Evolutionary conservation across 2,797 vertebrate species (phyloP), one percentile per base, ranked within the genome.

Genomic region (Lithobates sylvaticus): DNA sequence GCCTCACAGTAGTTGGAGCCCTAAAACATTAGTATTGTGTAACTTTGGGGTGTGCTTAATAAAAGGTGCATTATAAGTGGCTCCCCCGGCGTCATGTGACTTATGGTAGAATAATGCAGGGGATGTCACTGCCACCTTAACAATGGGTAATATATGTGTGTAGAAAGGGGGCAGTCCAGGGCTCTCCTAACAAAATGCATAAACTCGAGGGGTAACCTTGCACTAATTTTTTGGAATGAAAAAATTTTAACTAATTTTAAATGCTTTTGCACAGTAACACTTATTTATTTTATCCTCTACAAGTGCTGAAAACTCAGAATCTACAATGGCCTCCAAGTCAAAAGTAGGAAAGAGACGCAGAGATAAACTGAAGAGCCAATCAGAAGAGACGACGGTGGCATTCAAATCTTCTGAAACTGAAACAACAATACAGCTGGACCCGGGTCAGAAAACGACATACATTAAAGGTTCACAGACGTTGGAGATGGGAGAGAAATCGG

Each of bases 281-380:
- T 36, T 7, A 6, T 54, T 71, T 29, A 42, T 61, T 27, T 69
- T 81, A 16, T 44, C 42, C 91, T 91, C 68, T 61, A 5, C 8
- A 58, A 89, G 81, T 6, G 89, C 90, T 86, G 93, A 91, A 8
- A 89, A 91, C 4, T 76, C 76, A 2, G 88, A 91, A 70, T 90
- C 91, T 29, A 32, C 18, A 34, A 8, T 47, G 0, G 89, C 91
- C 0, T 76, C 84, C 0, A 94, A 93, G 54, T 44, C 79, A 29
- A 96, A 94, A 74, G 80, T 91, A 83, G 95, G 93, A 54, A 96
- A 94, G 92, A 94, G 93, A 69, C 82, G 81, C 13, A 32, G 84
- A 65, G 92, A 94, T 76, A 78, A 85, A 16, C 54, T 91, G 79
- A 93, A 92, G 90, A 91, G 86, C 2, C 23, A 58, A 26, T 36